Percentiles rank a stretch among this genome's conserved stretches.
Evolutionary conservation across 2,797 vertebrate genomes (phyloP).

Genomic region (Synaphobranchus kaupii): DNA sequence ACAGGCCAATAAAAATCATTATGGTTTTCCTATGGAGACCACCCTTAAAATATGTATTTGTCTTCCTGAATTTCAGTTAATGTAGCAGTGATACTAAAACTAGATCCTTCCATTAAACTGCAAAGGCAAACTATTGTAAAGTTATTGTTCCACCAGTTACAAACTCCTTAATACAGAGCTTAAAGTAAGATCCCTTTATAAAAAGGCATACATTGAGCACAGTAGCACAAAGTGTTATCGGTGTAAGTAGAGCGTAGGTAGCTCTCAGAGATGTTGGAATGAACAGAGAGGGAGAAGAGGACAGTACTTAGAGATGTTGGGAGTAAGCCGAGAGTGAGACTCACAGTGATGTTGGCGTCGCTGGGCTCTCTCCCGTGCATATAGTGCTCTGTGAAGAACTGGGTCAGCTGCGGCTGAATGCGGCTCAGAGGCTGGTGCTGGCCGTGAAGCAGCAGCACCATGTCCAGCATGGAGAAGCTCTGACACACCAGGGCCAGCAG

Average conservation of each 20-base stretch:
- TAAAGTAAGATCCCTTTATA: not conserved
- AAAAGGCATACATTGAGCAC: not conserved
- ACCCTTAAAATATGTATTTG: not conserved
- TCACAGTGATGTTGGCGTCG: slow-evolving; percentile 83
- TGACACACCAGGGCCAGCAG: slow-evolving; percentile 88
- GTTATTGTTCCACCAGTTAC: no score
- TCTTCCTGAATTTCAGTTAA: not conserved
- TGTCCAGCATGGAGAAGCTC: slow-evolving; percentile 90
- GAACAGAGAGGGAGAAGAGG: not conserved
- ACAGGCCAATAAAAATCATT: not conserved
- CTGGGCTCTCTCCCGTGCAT: slow-evolving; percentile 84
- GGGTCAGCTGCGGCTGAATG: slow-evolving; percentile 85
- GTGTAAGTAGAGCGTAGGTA: not conserved
- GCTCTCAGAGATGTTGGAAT: not conserved
- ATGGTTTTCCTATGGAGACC: not conserved
- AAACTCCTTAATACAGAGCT: not conserved
- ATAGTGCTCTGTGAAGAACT: slow-evolving; percentile 89
- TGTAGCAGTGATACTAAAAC: not conserved
- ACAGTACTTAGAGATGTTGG: no score
- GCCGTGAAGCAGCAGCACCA: slow-evolving; percentile 90
- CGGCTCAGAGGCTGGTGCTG: slow-evolving; percentile 87
- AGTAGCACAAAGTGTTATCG: not conserved
- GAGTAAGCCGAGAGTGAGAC: slow-evolving; percentile 35
- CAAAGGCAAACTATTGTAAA: not conserved
- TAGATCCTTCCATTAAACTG: not conserved